These are phyloP conservation scores for Misgurnus anguillicaudatus DNA, from an alignment of 2,113 vertebrate genomes.

Conservation along the genomic window DNA sequence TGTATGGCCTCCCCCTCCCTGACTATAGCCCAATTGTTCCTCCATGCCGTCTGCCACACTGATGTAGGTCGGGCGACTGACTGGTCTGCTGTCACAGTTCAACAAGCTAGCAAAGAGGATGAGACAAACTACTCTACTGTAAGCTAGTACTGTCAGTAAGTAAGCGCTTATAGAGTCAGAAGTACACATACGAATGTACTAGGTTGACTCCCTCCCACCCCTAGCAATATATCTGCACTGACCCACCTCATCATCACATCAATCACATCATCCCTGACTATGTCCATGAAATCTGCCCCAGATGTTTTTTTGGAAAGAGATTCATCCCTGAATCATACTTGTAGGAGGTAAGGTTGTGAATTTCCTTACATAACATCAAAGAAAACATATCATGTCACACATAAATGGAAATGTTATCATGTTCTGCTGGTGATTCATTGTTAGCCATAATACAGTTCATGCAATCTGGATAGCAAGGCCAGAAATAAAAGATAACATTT, in stretches of 20 bases:
- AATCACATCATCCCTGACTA: conserved; percentile 24
- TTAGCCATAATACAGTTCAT: neutral
- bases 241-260: conserved; percentile 20
- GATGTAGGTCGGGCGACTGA: conserved; percentile 5
- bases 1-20: neutral
- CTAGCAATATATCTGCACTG: neutral
- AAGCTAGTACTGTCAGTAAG: neutral
- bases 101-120: neutral
- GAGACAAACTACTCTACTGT: neutral
- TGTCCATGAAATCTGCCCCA: conserved; percentile 41
- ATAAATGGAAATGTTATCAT: neutral
- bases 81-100: neutral
- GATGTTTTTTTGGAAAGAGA: conserved; percentile 13
- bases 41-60: neutral
- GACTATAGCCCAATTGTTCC: neutral
- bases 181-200: neutral
- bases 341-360: conserved; percentile 5
- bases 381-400: neutral
- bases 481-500: too few relatives aligned
- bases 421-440: neutral
- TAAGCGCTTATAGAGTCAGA: neutral
- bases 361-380: neutral
- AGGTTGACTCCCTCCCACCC: neutral
- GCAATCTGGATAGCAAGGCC: too few relatives aligned
- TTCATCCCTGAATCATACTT: neutral